A percentile compares a stretch with the other conserved stretches of the same genome.
phyloP scores from a whole-genome alignment of 2,113 vertebrate genomes.

The Acanthisitta chloris region DNA sequence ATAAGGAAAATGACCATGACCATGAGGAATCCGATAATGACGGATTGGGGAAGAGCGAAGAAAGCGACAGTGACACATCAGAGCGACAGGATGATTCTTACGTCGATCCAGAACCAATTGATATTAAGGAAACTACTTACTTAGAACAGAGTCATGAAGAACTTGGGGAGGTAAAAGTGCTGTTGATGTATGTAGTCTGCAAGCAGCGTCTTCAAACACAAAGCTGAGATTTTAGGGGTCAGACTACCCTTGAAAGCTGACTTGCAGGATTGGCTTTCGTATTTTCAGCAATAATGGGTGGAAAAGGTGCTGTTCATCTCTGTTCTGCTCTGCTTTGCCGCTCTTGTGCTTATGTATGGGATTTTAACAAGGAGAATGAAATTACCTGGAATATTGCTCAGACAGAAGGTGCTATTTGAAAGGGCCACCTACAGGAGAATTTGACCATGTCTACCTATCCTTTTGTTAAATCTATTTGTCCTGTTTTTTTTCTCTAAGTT shows the following conservation, averaged over 20 bases:
- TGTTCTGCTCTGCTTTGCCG: not conserved
- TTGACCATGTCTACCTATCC: not conserved
- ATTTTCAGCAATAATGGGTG: not conserved
- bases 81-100: constrained; percentile 95
- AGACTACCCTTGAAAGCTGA: not conserved
- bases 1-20: constrained; percentile 93
- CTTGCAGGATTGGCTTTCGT: not conserved
- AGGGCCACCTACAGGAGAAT: not conserved
- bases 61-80: constrained; percentile 94
- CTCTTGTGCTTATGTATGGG: not conserved
- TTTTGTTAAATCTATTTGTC: not conserved
- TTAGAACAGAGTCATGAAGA: constrained; percentile 91
- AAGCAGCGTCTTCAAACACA: not conserved
- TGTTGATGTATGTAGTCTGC: not conserved
- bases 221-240: not conserved
- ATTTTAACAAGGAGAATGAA: not conserved
- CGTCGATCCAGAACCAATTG: constrained; percentile 84
- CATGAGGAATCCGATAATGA: constrained; percentile 96
- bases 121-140: constrained; percentile 89
- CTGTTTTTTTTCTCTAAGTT: not conserved
- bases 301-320: not conserved
- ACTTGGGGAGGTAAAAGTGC: constrained; percentile 86
- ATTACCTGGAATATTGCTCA: not conserved
- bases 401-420: not conserved
- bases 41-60: constrained; percentile 92